Percentiles rank a stretch among this genome's conserved stretches.
phyloP scores from a whole-genome alignment of 2,113 vertebrate genomes.

The Ochotona curzoniae region DNA sequence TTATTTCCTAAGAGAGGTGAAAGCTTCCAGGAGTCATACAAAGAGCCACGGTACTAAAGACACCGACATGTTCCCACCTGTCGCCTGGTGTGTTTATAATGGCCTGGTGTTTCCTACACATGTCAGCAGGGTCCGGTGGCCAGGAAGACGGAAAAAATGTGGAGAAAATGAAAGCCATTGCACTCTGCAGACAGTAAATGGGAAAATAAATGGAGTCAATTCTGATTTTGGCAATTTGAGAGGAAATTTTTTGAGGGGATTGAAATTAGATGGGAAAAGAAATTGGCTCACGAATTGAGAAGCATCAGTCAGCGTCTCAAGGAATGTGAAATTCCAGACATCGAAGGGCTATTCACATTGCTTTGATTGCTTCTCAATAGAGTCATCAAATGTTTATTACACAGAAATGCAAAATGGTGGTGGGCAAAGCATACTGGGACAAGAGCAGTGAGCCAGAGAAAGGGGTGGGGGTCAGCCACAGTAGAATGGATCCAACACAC shows the following conservation, averaged over 20 bases:
- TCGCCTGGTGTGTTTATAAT: not conserved
- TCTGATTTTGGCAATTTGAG: not conserved
- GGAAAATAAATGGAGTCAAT: conserved; percentile 54
- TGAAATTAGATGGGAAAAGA: conserved; percentile 55
- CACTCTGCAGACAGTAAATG: conserved; percentile 2
- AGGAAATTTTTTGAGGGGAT: conserved; percentile 7
- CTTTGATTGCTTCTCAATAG: not conserved
- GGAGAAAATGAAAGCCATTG: conserved; percentile 9
- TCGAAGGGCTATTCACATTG: fast-evolving
- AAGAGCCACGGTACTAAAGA: fast-evolving
- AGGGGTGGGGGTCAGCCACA: not conserved
- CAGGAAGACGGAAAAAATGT: not conserved
- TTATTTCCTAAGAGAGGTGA: not conserved
- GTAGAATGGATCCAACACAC: fast-evolving
- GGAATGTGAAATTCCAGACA: not conserved
- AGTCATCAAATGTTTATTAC: conserved; percentile 38
- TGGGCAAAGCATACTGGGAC: not conserved
- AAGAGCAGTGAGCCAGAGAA: not conserved
- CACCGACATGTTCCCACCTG: not conserved
- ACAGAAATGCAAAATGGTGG: not conserved
- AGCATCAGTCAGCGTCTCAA: conserved; percentile 45
- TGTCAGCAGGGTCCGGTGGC: not conserved
- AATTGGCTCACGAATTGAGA: conserved; percentile 51
- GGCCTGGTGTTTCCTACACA: fast-evolving
- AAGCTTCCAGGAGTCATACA: not conserved